These are phyloP conservation scores for Noctuana brunneofusca DNA, from an alignment of 2,888 invertebrate genomes.

Conservation along the genomic window DNA sequence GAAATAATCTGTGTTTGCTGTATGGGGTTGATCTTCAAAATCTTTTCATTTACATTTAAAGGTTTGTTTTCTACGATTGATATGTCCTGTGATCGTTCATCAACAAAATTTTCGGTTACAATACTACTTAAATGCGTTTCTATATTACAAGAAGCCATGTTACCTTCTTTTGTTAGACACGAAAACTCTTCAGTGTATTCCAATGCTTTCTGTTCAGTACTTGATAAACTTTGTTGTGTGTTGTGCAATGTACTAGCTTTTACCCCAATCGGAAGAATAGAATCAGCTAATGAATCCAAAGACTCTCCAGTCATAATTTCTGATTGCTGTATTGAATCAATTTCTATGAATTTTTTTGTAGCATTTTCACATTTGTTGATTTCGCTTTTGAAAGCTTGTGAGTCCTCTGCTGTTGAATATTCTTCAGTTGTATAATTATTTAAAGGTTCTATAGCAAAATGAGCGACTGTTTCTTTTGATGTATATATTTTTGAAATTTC, in stretches of 20 bases:
- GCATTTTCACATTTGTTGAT: slow-evolving; percentile 47
- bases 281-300: slow-evolving; percentile 36
- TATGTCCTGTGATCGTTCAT: slow-evolving; percentile 73
- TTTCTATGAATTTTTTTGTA: slow-evolving; percentile 49
- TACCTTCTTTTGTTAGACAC: slow-evolving; percentile 43
- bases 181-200: slow-evolving; percentile 54
- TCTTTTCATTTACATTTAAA: slow-evolving; percentile 64
- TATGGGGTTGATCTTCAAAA: slow-evolving; percentile 56
- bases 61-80: slow-evolving; percentile 56
- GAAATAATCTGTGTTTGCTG: slow-evolving; percentile 59
- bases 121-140: slow-evolving; percentile 57
- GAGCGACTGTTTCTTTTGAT: slow-evolving; percentile 45
- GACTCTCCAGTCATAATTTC: slow-evolving; percentile 54
- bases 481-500: slow-evolving; percentile 43
- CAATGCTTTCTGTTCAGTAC: slow-evolving; percentile 49
- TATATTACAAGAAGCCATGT: slow-evolving; percentile 52
- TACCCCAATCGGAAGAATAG: slow-evolving; percentile 27
- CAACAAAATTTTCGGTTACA: slow-evolving; percentile 56
- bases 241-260: slow-evolving; percentile 51
- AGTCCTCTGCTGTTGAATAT: slow-evolving; percentile 50
- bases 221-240: slow-evolving; percentile 53
- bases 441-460: slow-evolving; percentile 52
- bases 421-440: slow-evolving; percentile 61
- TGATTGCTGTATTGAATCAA: slow-evolving; percentile 56
- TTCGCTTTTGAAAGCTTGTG: slow-evolving; percentile 44